phyloP scores from a whole-genome alignment of 2,888 invertebrate species.

The Lacanobia oleracea region DNA sequence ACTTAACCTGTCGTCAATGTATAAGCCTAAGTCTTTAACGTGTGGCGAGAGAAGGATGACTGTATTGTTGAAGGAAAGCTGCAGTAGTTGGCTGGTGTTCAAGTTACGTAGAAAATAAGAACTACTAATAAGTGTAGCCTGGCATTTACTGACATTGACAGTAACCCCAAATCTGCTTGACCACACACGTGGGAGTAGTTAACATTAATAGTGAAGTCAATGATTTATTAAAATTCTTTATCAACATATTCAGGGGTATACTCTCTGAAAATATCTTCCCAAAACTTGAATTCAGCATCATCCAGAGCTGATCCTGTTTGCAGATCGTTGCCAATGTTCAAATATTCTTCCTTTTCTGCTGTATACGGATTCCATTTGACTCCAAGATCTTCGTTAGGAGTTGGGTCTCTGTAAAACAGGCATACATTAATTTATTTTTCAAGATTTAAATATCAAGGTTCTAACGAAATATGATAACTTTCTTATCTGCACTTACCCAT shows the following conservation, averaged over 20 bases:
- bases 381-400: constrained; percentile 59
- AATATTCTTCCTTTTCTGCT: constrained; percentile 44
- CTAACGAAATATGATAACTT: too few relatives aligned
- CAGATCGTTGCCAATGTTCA: constrained; percentile 53
- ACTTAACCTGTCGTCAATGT: too few relatives aligned
- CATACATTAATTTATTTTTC: background rate
- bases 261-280: constrained; percentile 51
- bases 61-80: too few relatives aligned
- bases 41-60: too few relatives aligned
- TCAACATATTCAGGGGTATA: constrained; percentile 42
- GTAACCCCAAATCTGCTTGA: too few relatives aligned
- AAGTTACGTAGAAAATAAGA: too few relatives aligned
- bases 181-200: background rate
- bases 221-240: constrained; percentile 23
- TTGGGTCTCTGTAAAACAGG: constrained; percentile 63
- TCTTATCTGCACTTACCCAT: constrained; percentile 67
- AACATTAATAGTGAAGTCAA: background rate
- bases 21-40: too few relatives aligned
- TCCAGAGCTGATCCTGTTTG: constrained; percentile 40
- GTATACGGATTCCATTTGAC: constrained; percentile 62
- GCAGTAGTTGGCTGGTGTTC: too few relatives aligned
- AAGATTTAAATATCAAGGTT: too few relatives aligned
- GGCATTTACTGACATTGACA: too few relatives aligned
- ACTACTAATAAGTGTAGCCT: too few relatives aligned
- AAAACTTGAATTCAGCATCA: constrained; percentile 47